Base-by-base conservation (phyloP, 1,140 invertebrate species). In the Apis cerana region DNA sequence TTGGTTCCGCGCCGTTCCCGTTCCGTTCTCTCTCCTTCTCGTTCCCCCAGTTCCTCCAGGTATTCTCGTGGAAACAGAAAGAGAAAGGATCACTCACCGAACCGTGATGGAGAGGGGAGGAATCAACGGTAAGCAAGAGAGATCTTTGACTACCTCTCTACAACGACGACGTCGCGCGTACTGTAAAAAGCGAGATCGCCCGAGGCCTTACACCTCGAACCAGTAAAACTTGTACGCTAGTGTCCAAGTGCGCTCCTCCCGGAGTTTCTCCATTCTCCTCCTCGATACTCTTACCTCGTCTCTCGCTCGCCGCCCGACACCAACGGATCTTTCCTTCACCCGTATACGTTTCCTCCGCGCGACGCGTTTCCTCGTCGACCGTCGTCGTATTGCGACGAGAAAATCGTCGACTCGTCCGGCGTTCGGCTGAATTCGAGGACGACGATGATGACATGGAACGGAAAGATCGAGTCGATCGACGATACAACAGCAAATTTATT, bases 151-250 rank as follows among this genome's bases (percentile, higher is more conserved):
- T 91, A 90, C 88, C 89, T 88, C 85, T 88, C 33, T 43, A 43
- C 33, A 43, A 86, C 89, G 81, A 85, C 84, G 85, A 76, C 82
- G 87, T 85, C 81, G 86, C 84, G 89, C 84, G 89, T 89, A 91
- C 85, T 90, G 89, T 91, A 91, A 93, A 93, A 93, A 92, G 84
- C 88, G 88, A 90, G 77, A 92, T 91, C 86, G 92, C 92, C 91
- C 80, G 83, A 91, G 93, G 93, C 92, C 88, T 93, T 93, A 92
- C 91, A 93, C 91, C 91, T 87, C 92, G 92, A 93, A 93, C 93
- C 93, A 93, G 93, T 93, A 92, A 92, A 92, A 93, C 93, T 92
- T 93, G 92, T 92, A 89, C 89, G 85, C 88, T 89, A 81, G 87
- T 88, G 88, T 85, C 88, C 87, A 90, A 90, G 85, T 89, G 88